Evolutionary conservation across 2,113 vertebrate species (phyloP), one percentile per base, ranked within the genome.

Genomic region (Notothenia coriiceps): DNA sequence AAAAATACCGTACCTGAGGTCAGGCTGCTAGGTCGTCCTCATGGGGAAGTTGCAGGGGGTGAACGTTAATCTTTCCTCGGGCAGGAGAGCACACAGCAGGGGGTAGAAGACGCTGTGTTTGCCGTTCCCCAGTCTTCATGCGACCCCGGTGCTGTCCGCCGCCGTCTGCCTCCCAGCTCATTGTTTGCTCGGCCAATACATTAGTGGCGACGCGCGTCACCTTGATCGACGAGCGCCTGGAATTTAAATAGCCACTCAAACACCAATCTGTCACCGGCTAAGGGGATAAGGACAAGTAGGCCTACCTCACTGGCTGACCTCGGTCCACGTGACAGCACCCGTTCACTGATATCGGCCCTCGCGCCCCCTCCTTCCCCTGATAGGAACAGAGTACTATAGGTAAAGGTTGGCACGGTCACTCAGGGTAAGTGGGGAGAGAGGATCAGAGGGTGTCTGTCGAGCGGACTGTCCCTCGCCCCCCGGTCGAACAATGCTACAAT

Each of bases 161-260:
- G 70, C 91, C 86, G 85, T 94, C 91, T 95, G 89, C 80, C 86
- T 89, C 83, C 74, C 87, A 76, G 90, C 92, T 91, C 91, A 94
- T 94, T 92, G 94, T 94, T 93, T 94, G 93, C 92, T 89, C 79
- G 77, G 88, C 88, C 87, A 90, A 92, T 90, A 93, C 92, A 93
- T 93, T 90, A 92, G 94, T 87, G 94, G 88, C 92, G 93, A 94
- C 90, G 94, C 90, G 93, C 96, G 96, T 96, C 96, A 97, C 96
- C 93, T 94, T 94, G 95, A 96, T 94, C 90, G 95, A 95, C 96
- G 94, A 96, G 96, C 94, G 93, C 94, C 92, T 92, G 94, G 95
- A 96, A 98, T 98, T 98, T 98, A 97, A 99, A 99, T 98, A 96
- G 93, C 86, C 95, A 95, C 94, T 94, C 94, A 95, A 95, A 94